Evolutionary conservation across 2,113 vertebrate species (phyloP).

Genomic region (Indicator indicator): DNA sequence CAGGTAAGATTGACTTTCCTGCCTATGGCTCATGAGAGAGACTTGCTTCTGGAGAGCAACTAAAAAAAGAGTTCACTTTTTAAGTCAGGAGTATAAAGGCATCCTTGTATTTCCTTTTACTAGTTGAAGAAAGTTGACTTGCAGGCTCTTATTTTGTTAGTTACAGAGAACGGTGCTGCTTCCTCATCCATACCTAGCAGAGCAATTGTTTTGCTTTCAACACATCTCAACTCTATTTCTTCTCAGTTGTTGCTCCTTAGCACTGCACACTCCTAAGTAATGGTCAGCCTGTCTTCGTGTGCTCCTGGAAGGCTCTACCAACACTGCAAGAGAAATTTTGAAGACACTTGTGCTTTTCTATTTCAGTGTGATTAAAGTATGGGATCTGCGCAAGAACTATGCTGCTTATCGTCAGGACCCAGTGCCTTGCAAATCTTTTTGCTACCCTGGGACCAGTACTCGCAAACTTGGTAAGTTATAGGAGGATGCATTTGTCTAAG

Average conservation of each 20-base stretch:
- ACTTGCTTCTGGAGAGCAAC: neutral
- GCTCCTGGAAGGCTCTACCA: neutral
- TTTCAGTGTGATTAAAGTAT: conserved; percentile 91
- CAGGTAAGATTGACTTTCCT: neutral
- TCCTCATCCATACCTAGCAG: neutral
- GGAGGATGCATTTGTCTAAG: neutral
- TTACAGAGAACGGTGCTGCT: neutral
- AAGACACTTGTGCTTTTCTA: neutral
- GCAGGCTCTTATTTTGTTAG: neutral
- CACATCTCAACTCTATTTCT: neutral
- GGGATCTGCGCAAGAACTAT: conserved; percentile 96
- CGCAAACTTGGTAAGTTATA: conserved; percentile 88
- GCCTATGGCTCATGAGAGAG: neutral
- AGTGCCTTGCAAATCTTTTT: conserved; percentile 81
- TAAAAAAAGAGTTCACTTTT: neutral
- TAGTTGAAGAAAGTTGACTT: neutral
- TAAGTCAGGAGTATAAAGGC: neutral
- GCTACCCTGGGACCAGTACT: conserved; percentile 90
- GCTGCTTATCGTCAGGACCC: conserved; percentile 84
- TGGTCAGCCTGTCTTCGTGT: neutral
- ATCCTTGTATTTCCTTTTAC: neutral
- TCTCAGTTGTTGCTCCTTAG: neutral
- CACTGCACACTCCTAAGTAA: neutral
- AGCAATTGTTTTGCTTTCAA: neutral
- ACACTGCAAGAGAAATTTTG: neutral